Conservation (phyloP, 2,113 vertebrate genomes). For the Corythaixoides concolor region DNA sequence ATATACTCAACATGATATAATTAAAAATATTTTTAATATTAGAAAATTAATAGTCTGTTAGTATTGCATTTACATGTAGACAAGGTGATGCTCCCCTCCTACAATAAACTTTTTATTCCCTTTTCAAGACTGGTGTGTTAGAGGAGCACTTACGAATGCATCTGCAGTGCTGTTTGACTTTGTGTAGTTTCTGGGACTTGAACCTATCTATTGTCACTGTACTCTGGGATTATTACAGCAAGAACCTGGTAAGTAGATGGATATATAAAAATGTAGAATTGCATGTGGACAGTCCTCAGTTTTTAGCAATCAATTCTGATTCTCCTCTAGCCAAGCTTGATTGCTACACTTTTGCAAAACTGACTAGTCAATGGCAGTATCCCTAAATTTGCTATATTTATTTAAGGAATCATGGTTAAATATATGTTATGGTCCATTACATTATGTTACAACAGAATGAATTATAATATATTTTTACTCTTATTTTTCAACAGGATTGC, state of each 20-base stretch:
- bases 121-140: constrained; percentile 68
- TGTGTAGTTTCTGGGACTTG: constrained; percentile 86
- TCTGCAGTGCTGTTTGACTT: constrained; percentile 90
- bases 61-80: not conserved
- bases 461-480: not conserved
- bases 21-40: not conserved
- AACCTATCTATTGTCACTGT: constrained; percentile 81
- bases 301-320: constrained; percentile 9
- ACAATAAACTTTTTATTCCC: not conserved
- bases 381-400: not conserved
- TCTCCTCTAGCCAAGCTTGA: not conserved
- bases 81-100: not conserved
- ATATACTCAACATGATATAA: not conserved
- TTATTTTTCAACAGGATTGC: not conserved
- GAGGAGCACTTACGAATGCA: constrained; percentile 93
- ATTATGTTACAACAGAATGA: not conserved
- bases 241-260: constrained; percentile 84
- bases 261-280: not conserved
- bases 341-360: not conserved
- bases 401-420: not conserved
- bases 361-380: not conserved
- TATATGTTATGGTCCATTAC: not conserved
- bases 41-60: not conserved
- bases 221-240: constrained; percentile 95
- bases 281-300: not conserved